These are phyloP conservation scores for Ecliptopera silaceata DNA, from an alignment of 2,888 invertebrate genomes.

Conservation along the genomic window DNA sequence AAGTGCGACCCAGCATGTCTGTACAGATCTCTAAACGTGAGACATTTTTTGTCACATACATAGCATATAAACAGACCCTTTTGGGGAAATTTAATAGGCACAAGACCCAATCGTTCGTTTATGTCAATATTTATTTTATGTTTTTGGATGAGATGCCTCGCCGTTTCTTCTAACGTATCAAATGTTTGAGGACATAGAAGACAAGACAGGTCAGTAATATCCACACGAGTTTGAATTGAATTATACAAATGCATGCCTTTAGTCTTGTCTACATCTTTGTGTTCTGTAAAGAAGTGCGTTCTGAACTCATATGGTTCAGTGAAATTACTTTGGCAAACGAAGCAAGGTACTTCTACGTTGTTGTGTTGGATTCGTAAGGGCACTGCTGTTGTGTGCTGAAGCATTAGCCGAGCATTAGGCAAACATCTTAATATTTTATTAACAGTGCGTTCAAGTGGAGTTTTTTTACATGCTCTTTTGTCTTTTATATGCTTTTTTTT, in stretches of 20 bases:
- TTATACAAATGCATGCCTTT: slow-evolving; percentile 21
- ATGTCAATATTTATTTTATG: slow-evolving; percentile 21
- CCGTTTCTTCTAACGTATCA: slow-evolving; percentile 17
- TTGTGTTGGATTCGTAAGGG: slow-evolving; percentile 6
- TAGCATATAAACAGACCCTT: slow-evolving; percentile 5
- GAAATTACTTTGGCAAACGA: slow-evolving; percentile 16
- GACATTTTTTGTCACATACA: slow-evolving; percentile 18
- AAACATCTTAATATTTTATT: neutral
- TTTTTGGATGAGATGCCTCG: slow-evolving; percentile 21
- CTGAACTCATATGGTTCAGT: slow-evolving; percentile 27
- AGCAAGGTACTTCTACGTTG: slow-evolving; percentile 11
- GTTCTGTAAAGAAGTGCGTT: slow-evolving; percentile 29
- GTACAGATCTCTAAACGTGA: slow-evolving; percentile 25
- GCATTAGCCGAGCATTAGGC: slow-evolving; percentile 14
- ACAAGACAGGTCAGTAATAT: slow-evolving; percentile 31
- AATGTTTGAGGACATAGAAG: slow-evolving; percentile 19
- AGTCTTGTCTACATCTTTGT: slow-evolving; percentile 25
- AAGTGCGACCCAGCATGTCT: slow-evolving; percentile 32
- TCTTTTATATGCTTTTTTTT: no score
- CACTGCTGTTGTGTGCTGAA: slow-evolving; percentile 19
- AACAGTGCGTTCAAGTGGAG: neutral
- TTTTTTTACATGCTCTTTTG: no score
- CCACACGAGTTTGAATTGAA: slow-evolving; percentile 22
- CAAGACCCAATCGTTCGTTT: slow-evolving; percentile 15
- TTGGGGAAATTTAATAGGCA: slow-evolving; percentile 15